Base-by-base conservation (phyloP, 2,888 invertebrate genomes). In the Dysmachus trigonus region DNA sequence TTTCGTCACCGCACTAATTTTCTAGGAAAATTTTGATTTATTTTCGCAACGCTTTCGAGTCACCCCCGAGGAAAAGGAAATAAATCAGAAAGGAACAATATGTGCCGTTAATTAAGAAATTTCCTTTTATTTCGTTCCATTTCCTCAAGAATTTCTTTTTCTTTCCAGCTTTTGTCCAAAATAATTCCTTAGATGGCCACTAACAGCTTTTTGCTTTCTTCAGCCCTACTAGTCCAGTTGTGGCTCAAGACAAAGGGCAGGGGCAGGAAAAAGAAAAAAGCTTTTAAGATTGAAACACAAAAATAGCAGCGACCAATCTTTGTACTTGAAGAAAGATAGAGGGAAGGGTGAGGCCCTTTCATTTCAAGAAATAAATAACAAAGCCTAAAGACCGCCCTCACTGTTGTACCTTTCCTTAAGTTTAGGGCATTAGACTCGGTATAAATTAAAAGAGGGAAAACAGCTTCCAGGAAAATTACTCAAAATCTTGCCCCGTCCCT, bases 201-300 rank as follows among this genome's bases (percentile, higher is more conserved):
- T 86, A 87, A 87, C 87, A 87, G 86, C 85, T 87, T 87, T 86
- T 71, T 85, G 85, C 72, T 86, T 86, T 85, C 86, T 81, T 82
- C 33, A 31, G 30, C 2, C 6, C 18, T 22, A 62, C 27, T 53
- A 73, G 51, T 53, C 53, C 85, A 85, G 53, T 73, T 38, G 3
- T 76, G 41, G 47, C 71, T 72, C 85, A 83, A 83, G 86, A 86
- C 87, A 87, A 87, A 71, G 74, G 83, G 27, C 76, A 62, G n/a
- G 18, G 79, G 83, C n/a, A 73, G 18, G 74, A 76, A 35, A 47
- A 79, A 41, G 38, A 47, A 87, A 87, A 87, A 87, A 86, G 87
- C 87, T 87, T 86, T 86, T 86, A 86, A 85, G 85, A 82, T 33
- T 41, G 72, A 74, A 77, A 87, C 47, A 85, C 73, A 85, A 86